Percentiles rank a stretch among this genome's conserved stretches.
Evolutionary conservation across 2,113 vertebrate species (phyloP).

Genomic region (Cettia cetti): DNA sequence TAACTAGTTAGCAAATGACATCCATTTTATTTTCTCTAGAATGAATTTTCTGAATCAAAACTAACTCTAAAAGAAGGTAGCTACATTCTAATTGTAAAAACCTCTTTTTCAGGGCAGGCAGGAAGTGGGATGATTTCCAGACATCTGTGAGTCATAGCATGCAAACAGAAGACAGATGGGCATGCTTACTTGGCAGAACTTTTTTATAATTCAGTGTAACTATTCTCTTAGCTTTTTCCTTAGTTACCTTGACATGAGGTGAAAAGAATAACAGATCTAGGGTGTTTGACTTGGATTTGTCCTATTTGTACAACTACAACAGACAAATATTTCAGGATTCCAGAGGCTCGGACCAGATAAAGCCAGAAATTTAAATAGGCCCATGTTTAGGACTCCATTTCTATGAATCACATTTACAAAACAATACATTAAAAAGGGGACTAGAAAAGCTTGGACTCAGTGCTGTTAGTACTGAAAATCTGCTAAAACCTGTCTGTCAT

Average conservation of each 20-base stretch:
- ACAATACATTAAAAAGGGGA: not conserved
- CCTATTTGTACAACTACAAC: not conserved
- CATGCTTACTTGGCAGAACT: not conserved
- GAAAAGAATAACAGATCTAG: not conserved
- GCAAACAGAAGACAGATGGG: not conserved
- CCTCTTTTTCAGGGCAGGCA: not conserved
- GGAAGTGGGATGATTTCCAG: not conserved
- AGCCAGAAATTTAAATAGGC: not conserved
- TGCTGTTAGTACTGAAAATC: not conserved
- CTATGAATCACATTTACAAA: not conserved
- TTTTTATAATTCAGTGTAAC: not conserved
- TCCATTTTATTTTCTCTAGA: not conserved
- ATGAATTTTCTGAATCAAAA: not conserved
- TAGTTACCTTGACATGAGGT: not conserved
- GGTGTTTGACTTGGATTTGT: not conserved
- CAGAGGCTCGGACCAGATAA: not conserved
- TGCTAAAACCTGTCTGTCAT: not conserved
- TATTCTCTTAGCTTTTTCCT: not conserved
- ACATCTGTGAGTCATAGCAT: conserved; percentile 1
- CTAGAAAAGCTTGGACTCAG: not conserved
- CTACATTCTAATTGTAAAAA: not conserved
- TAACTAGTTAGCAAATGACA: not conserved
- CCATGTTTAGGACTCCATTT: not conserved
- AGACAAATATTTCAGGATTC: not conserved
- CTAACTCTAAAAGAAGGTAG: not conserved